Base-by-base conservation (phyloP, 2,888 invertebrate genomes). In the Neoitamus cyanurus region DNA sequence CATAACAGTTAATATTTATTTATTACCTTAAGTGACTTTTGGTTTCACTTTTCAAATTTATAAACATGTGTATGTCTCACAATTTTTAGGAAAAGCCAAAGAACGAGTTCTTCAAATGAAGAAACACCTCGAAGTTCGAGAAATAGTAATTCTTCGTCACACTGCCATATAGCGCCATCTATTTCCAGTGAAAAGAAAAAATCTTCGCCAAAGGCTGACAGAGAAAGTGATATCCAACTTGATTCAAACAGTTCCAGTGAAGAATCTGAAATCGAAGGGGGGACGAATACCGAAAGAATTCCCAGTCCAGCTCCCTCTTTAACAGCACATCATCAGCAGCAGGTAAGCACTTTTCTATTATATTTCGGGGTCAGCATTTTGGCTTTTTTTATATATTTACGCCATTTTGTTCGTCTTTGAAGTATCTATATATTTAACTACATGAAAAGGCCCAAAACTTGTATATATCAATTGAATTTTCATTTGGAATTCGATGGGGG, bases 201-300 rank as follows among this genome's bases (percentile, higher is more conserved):
- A 11, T 34, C 80, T 69, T 86, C 48, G 80, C 83, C 86, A 84
- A 86, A 85, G 4, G 25, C 78, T 25, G 72, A 72, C 25, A 90
- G 90, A 86, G 70, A 86, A 86, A 90, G 89, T 88, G 93, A 93
- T 88, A 93, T 93, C 88, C 94, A 95, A 92, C 92, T 96, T 91
- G 94, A 94, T 89, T 90, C 91, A 86, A 94, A 94, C 88, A 93
- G 93, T 90, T 95, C 95, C 84, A 95, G 95, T 84, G 95, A 95
- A 88, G 95, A 95, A 73, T 89, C 87, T 72, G 94, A 94, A 85
- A 94, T 93, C 83, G 94, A 94, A 87, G 93, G 93, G 83, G 80
- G 85, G 73, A 84, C 46, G 1, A 72, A 84, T 36, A 37, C 25
- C n/a, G 84, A 84, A 37, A 68, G 77, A 83, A 72, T 83, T n/a